Conservation (phyloP, 2,888 invertebrate genomes). For the Eutolmus rufibarbis region DNA sequence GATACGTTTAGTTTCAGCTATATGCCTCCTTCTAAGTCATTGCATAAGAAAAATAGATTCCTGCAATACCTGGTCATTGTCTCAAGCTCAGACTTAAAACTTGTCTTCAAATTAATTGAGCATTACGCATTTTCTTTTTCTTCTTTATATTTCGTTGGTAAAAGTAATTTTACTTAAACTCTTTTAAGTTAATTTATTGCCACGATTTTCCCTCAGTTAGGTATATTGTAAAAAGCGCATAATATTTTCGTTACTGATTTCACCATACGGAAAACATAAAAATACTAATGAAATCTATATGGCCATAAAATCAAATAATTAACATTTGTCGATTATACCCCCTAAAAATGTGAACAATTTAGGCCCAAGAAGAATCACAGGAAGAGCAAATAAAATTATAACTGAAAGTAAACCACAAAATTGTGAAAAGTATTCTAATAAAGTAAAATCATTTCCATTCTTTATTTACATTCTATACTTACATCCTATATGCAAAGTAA, state of each 20-base stretch:
- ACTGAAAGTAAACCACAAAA: neutral
- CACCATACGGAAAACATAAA: neutral
- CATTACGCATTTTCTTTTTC: neutral
- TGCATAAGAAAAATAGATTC: constrained; percentile 5
- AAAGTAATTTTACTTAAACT: neutral
- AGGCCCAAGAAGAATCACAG: neutral
- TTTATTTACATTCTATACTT: neutral
- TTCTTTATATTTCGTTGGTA: neutral
- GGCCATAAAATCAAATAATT: neutral
- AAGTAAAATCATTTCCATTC: neutral
- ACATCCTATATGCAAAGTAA: neutral
- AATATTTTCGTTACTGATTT: neutral
- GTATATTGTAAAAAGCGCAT: neutral
- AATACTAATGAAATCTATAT: neutral
- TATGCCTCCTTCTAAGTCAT: neutral
- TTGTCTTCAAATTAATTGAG: neutral
- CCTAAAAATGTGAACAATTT: neutral
- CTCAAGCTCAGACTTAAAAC: neutral
- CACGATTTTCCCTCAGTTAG: neutral
- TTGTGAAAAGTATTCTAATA: neutral
- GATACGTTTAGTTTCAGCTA: neutral
- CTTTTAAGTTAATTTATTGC: neutral
- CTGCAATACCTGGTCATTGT: neutral
- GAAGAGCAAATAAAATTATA: neutral
- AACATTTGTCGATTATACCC: neutral